These are phyloP conservation scores for Panurus biarmicus DNA, from an alignment of 2,113 vertebrate genomes.

Conservation along the genomic window DNA sequence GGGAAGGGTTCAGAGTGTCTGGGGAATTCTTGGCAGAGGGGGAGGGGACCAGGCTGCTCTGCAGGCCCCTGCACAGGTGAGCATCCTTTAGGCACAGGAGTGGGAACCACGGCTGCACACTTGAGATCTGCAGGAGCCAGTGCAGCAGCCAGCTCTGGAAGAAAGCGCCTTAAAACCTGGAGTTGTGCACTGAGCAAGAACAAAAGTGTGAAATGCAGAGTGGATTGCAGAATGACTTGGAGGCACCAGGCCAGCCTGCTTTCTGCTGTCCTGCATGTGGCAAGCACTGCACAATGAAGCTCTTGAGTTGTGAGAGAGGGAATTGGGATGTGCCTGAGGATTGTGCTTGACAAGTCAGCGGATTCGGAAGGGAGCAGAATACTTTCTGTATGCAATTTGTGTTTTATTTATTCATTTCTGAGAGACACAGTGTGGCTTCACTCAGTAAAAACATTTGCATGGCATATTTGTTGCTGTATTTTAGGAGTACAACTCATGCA, in stretches of 20 bases:
- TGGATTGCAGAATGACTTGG: not conserved
- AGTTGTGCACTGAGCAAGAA: not conserved
- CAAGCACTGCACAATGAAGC: not conserved
- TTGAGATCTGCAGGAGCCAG: not conserved
- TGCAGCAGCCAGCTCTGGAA: not conserved
- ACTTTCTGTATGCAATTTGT: slow-evolving; percentile 21
- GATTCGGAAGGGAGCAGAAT: not conserved
- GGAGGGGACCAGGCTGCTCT: not conserved
- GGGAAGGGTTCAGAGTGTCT: not conserved
- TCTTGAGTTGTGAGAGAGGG: not conserved
- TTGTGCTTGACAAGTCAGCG: not conserved
- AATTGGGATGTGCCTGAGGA: not conserved
- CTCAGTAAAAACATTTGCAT: not conserved
- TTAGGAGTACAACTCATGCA: not conserved
- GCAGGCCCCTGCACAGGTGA: not conserved
- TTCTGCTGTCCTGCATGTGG: not conserved
- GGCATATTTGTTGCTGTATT: not conserved
- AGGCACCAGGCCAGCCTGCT: not conserved
- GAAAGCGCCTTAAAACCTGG: not conserved
- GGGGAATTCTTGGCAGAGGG: accelerated
- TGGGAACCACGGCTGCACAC: not conserved
- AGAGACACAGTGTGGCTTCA: not conserved
- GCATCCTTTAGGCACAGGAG: not conserved
- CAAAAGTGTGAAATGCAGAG: not conserved
- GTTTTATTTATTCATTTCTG: slow-evolving; percentile 15